These are phyloP conservation scores for Maconellicoccus hirsutus DNA, from an alignment of 1,140 invertebrate genomes.

Conservation along the genomic window DNA sequence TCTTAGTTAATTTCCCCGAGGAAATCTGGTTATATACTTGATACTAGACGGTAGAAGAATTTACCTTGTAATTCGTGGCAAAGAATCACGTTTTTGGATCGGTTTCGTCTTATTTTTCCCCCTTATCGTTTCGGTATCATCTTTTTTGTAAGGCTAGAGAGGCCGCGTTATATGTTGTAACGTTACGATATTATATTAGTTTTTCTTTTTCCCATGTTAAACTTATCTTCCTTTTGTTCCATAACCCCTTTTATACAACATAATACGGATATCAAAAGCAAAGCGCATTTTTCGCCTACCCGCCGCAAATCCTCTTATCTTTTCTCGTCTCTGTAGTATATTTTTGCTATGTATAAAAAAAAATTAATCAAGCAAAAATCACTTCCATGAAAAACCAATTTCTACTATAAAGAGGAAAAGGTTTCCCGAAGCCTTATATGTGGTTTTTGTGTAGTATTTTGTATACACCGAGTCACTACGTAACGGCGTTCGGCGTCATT, in stretches of 20 bases:
- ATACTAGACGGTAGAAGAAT: neutral
- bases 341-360: neutral
- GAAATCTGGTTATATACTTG: neutral
- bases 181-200: neutral
- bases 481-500: no score
- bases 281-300: constrained; percentile 4
- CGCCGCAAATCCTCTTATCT: constrained; percentile 6
- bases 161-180: neutral
- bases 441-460: neutral
- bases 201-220: constrained; percentile 5
- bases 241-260: constrained; percentile 9
- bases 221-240: neutral
- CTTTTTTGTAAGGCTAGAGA: no score
- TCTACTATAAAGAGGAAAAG: neutral
- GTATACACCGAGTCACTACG: neutral
- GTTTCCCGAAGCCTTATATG: constrained; percentile 1
- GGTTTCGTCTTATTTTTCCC: constrained; percentile 1
- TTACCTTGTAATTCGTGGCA: neutral
- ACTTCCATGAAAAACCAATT: constrained; percentile 9
- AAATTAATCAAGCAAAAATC: constrained; percentile 9
- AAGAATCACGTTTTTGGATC: neutral
- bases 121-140: no score
- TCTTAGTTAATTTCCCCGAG: neutral
- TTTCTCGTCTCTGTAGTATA: constrained; percentile 1
- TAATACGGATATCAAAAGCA: constrained; percentile 9